Evolutionary conservation across 2,888 invertebrate species (phyloP).

Genomic region (Exocentrus adspersus): DNA sequence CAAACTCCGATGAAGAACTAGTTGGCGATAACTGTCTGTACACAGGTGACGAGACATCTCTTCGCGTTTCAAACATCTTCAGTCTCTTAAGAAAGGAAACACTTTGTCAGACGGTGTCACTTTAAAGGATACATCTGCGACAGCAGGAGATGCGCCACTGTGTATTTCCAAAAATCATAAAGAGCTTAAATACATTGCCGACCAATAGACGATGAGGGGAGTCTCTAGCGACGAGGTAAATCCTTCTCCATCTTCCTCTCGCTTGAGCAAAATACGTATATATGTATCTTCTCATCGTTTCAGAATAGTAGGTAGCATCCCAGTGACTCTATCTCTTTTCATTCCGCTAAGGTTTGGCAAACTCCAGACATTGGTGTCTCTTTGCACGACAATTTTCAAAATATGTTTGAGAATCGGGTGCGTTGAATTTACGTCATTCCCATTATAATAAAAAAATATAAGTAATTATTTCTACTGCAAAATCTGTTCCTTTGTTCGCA

Average conservation of each 20-base stretch:
- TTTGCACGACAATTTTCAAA: too few relatives aligned
- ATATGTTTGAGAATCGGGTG: too few relatives aligned
- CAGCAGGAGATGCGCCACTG: slow-evolving; percentile 41
- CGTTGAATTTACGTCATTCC: too few relatives aligned
- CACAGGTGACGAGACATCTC: slow-evolving; percentile 58
- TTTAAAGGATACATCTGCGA: slow-evolving; percentile 27
- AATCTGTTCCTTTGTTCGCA: too few relatives aligned
- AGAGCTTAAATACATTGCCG: slow-evolving; percentile 43
- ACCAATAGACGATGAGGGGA: slow-evolving; percentile 44
- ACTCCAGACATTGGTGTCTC: slow-evolving; percentile 30
- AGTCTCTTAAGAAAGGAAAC: slow-evolving; percentile 12
- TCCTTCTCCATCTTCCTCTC: slow-evolving; percentile 39
- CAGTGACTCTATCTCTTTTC: slow-evolving; percentile 36
- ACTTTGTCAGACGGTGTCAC: slow-evolving; percentile 32
- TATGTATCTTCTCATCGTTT: slow-evolving; percentile 38
- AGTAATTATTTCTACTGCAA: too few relatives aligned
- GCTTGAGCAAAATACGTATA: slow-evolving; percentile 19
- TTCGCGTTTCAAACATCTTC: slow-evolving; percentile 57
- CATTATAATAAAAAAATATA: too few relatives aligned
- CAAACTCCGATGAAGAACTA: slow-evolving; percentile 50
- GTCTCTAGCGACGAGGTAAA: slow-evolving; percentile 48
- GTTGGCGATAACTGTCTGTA: slow-evolving; percentile 53
- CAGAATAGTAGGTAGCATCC: slow-evolving; percentile 38
- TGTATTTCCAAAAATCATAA: slow-evolving; percentile 46
- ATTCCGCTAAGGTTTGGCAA: slow-evolving; percentile 42